Base-by-base conservation (phyloP, 1,140 invertebrate genomes). In the Littorina saxatilis region DNA sequence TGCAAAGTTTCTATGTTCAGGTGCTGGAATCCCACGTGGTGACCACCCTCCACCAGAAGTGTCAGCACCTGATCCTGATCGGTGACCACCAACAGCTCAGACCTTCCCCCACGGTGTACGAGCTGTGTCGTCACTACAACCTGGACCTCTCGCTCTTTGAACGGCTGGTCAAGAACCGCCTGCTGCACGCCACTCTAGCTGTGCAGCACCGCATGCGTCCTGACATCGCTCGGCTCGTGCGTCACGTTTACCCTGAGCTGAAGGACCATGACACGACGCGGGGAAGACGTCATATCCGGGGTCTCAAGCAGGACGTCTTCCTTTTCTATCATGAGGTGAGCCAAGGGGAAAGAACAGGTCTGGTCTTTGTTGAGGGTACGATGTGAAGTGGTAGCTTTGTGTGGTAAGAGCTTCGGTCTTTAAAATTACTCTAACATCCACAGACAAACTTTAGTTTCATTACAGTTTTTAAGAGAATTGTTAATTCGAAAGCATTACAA, bases 21-120 rank as follows among this genome's bases (percentile, higher is more conserved):
- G 75, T 91, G 0, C 83, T 91, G n/a, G 90, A 91, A 72, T 84
- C 86, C 0, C 91, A 91, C 73, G 85, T 90, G 39, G 85, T 91
- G 11, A 89, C 88, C 29, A 85, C 88, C 27, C 80, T 98, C 15
- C 95, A 95, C 23, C 89, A 93, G 40, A 83, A 93, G 55, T 96
- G 95, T 82, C 84, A 97, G 90, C 97, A 98, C 90, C 92, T 97
- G 0, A 96, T 98, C 82, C 93, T 97, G 15, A 96, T 97, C 84
- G 96, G 96, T 92, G 96, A 97, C 90, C 93, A 94, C 81, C 87
- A 93, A 78, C 93, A 94, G 86, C 87, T 94, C 13, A 87, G 91
- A 37, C 93, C 93, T 7, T 91, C 87, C 78, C 88, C 93, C 50
- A 88, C 87, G 50, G 91, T 92, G 39, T 77, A 86, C 55, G 52